A percentile compares a stretch with the other conserved stretches of the same genome.
These are phyloP conservation scores for Spermophilus dauricus DNA, from an alignment of 2,113 vertebrate species.

Conservation along the genomic window DNA sequence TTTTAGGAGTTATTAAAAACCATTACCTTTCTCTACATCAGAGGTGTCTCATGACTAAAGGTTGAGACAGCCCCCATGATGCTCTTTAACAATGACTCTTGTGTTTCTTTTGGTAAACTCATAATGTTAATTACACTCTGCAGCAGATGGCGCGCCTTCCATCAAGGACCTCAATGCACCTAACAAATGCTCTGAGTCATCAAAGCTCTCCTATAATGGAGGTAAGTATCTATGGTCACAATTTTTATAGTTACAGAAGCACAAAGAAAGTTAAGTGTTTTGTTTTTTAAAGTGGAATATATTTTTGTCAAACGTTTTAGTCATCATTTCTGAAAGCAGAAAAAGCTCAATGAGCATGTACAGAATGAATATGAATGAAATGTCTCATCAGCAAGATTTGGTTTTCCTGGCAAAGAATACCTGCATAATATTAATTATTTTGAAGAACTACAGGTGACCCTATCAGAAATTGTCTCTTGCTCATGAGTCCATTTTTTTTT, in stretches of 20 bases:
- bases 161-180: constrained; percentile 68
- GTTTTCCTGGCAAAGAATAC: constrained; percentile 10
- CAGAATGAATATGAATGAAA: constrained; percentile 21
- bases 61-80: constrained; percentile 65
- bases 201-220: constrained; percentile 72
- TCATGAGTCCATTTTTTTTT: constrained; percentile 31
- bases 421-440: constrained; percentile 38
- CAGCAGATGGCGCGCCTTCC: constrained; percentile 74
- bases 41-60: constrained; percentile 82
- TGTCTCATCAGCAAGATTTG: constrained; percentile 9
- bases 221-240: constrained; percentile 56
- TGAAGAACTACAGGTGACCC: neutral
- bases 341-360: constrained; percentile 12
- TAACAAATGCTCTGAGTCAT: constrained; percentile 79
- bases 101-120: constrained; percentile 83
- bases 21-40: constrained; percentile 78
- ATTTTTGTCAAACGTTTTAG: constrained; percentile 64
- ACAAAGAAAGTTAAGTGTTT: constrained; percentile 58
- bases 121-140: constrained; percentile 82
- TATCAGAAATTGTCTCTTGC: neutral
- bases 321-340: constrained; percentile 63
- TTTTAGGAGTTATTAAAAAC: constrained; percentile 78
- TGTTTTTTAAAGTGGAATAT: constrained; percentile 55
- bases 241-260: constrained; percentile 69
- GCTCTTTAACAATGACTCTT: constrained; percentile 80